These are phyloP conservation scores for Pelobates fuscus DNA, from an alignment of 2,113 vertebrate genomes.

Conservation along the genomic window DNA sequence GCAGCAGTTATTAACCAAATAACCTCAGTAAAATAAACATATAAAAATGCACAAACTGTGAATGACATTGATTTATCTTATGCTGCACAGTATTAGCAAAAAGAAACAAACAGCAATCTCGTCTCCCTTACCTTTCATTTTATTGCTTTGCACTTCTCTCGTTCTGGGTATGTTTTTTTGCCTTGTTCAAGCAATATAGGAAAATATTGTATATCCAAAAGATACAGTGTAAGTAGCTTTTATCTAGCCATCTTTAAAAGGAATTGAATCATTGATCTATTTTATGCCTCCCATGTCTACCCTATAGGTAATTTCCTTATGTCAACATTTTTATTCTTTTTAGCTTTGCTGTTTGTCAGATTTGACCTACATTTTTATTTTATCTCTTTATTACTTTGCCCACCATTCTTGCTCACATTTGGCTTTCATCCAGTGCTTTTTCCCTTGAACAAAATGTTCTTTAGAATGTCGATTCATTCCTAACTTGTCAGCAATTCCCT, in stretches of 20 bases:
- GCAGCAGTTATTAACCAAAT: too few relatives aligned
- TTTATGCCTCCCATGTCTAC: slow-evolving; percentile 37
- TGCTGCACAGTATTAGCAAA: not conserved
- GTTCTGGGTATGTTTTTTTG: slow-evolving; percentile 4
- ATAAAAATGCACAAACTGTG: not conserved
- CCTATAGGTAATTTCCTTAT: slow-evolving; percentile 47
- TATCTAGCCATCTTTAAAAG: slow-evolving; percentile 41
- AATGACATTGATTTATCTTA: slow-evolving; percentile 21
- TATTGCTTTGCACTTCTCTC: slow-evolving; percentile 12
- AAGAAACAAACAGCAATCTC: slow-evolving; percentile 12
- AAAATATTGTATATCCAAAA: slow-evolving; percentile 40
- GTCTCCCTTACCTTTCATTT: not conserved
- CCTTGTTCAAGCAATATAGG: slow-evolving; percentile 16
- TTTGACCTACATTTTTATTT: slow-evolving; percentile 47
- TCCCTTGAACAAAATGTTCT: slow-evolving; percentile 46
- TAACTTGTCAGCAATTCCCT: slow-evolving; percentile 46
- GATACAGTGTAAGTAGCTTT: slow-evolving; percentile 32
- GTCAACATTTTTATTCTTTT: slow-evolving; percentile 43
- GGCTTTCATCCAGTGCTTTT: slow-evolving; percentile 36
- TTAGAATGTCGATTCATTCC: slow-evolving; percentile 30
- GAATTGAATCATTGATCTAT: slow-evolving; percentile 37
- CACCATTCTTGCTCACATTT: slow-evolving; percentile 41
- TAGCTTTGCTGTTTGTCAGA: slow-evolving; percentile 46
- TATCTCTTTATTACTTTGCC: slow-evolving; percentile 35
- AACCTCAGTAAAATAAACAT: too few relatives aligned